A percentile compares a stretch with the other conserved stretches of the same genome.
phyloP scores from a whole-genome alignment of 2,888 invertebrate genomes.

The Automeris io region DNA sequence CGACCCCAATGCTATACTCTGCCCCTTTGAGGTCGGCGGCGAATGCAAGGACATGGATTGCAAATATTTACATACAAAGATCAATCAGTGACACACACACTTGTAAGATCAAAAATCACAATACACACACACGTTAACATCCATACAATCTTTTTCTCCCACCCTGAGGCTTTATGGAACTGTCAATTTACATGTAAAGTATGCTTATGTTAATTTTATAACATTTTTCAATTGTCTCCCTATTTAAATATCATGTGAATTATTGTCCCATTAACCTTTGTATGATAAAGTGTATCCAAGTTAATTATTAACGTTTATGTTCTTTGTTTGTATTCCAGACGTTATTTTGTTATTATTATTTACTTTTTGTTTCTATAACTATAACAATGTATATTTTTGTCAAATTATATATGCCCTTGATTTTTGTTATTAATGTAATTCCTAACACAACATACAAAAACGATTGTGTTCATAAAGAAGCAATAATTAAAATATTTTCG shows the following conservation, averaged over 20 bases:
- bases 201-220: conserved; percentile 28
- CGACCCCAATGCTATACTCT: conserved; percentile 68
- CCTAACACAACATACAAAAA: too few species aligned
- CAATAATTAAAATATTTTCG: too few species aligned
- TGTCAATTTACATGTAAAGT: conserved; percentile 65
- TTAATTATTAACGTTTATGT: too few species aligned
- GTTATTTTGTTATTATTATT: too few species aligned
- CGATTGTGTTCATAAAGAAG: too few species aligned
- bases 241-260: background rate
- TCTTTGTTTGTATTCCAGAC: too few species aligned
- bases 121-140: conserved; percentile 6
- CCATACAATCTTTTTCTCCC: conserved; percentile 19
- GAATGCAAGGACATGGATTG: conserved; percentile 70
- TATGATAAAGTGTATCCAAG: too few species aligned
- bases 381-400: too few species aligned
- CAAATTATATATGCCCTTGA: too few species aligned
- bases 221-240: background rate
- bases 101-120: conserved; percentile 19
- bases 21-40: conserved; percentile 69
- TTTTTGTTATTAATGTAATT: too few species aligned
- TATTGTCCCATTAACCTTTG: too few species aligned
- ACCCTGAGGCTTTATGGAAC: conserved; percentile 37
- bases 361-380: too few species aligned
- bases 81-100: conserved; percentile 42
- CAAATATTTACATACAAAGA: conserved; percentile 66